These are phyloP conservation scores for Melanotaenia nigrans DNA, from an alignment of 2,797 vertebrate genomes.

Conservation along the genomic window DNA sequence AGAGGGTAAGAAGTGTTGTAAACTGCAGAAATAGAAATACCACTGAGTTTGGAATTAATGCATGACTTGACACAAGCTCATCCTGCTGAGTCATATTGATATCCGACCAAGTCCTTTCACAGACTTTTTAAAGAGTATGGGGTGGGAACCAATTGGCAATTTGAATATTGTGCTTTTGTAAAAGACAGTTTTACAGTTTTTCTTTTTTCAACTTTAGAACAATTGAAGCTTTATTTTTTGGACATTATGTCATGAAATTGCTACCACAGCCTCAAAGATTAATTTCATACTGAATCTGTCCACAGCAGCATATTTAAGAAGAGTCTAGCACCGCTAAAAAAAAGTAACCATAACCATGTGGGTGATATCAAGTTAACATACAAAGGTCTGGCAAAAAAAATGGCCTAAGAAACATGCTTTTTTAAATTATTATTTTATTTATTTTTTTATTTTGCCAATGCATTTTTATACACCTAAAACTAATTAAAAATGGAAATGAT, in stretches of 20 bases:
- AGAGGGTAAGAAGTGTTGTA: constrained; percentile 43
- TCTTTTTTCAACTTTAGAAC: constrained; percentile 17
- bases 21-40: constrained; percentile 26
- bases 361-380: constrained; percentile 18
- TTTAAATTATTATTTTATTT: no score
- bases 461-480: constrained; percentile 14
- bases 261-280: constrained; percentile 22
- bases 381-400: constrained; percentile 43
- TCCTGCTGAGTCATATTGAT: constrained; percentile 32
- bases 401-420: constrained; percentile 15
- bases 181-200: background rate
- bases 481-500: background rate
- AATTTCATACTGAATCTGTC: constrained; percentile 23
- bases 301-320: constrained; percentile 27
- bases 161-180: constrained; percentile 21
- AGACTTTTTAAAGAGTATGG: constrained; percentile 3
- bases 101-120: constrained; percentile 19
- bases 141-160: constrained; percentile 13
- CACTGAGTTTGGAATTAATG: constrained; percentile 25
- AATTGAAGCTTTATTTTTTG: constrained; percentile 39
- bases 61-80: constrained; percentile 24
- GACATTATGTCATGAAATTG: constrained; percentile 3
- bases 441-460: constrained; percentile 11
- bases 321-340: constrained; percentile 35
- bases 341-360: constrained; percentile 72